phyloP scores from a whole-genome alignment of 2,888 invertebrate species.

The Cylloceria caligata region DNA sequence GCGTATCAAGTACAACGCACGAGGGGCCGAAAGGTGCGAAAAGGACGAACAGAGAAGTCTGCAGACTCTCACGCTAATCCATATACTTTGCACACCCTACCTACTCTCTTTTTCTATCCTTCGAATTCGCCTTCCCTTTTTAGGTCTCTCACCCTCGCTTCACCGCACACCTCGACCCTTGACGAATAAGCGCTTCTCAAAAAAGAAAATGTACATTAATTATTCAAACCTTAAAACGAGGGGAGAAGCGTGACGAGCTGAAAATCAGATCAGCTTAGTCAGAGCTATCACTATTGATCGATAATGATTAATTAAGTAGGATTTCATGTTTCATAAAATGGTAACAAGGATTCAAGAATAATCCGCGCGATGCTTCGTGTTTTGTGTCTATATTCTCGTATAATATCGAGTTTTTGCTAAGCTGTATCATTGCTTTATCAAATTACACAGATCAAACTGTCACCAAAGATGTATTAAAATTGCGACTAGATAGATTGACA shows the following conservation, averaged over 20 bases:
- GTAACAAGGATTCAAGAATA: background rate
- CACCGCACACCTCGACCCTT: constrained; percentile 21
- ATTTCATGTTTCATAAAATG: background rate
- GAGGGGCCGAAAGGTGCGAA: constrained; percentile 20
- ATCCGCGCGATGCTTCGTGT: background rate
- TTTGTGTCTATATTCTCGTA: background rate
- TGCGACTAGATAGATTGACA: too few relatives aligned
- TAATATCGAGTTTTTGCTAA: background rate
- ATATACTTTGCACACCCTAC: constrained; percentile 52
- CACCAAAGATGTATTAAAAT: too few relatives aligned
- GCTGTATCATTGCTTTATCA: too few relatives aligned
- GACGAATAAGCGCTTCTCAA: constrained; percentile 41
- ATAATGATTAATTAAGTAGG: constrained; percentile 39
- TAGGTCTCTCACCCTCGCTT: constrained; percentile 3
- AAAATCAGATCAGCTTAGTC: constrained; percentile 28
- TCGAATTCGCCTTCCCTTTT: constrained; percentile 35
- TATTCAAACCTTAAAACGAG: constrained; percentile 45
- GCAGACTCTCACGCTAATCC: constrained; percentile 63
- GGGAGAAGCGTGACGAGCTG: background rate
- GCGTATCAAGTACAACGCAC: constrained; percentile 14
- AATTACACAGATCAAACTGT: too few relatives aligned
- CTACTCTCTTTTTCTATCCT: constrained; percentile 35
- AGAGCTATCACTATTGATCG: constrained; percentile 7
- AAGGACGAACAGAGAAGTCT: constrained; percentile 26
- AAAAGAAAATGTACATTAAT: constrained; percentile 40